Percentiles rank a stretch among this genome's conserved stretches.
Conservation (phyloP, 2,113 vertebrate genomes). For the Casuarius casuarius region DNA sequence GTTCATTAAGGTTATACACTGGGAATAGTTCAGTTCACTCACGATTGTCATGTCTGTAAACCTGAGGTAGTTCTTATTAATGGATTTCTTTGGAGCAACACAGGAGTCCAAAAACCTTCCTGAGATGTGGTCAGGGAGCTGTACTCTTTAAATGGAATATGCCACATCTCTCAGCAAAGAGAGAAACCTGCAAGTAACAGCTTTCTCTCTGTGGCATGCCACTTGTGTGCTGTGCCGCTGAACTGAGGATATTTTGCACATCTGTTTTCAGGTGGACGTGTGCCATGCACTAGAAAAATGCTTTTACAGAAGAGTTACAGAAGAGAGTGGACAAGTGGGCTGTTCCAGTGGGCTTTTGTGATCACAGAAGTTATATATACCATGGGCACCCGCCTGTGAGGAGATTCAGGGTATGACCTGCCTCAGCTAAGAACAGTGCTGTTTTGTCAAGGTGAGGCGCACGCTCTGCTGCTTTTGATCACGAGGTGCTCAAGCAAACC, state of each 20-base stretch:
- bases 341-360: not conserved
- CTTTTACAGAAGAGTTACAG: not conserved
- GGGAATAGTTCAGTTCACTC: not conserved
- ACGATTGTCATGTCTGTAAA: not conserved
- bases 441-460: not conserved
- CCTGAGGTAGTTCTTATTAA: not conserved
- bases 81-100: not conserved
- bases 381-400: not conserved
- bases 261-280: not conserved
- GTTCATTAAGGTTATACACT: not conserved
- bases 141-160: not conserved
- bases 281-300: not conserved
- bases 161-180: not conserved
- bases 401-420: not conserved
- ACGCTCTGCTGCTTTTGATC: not conserved
- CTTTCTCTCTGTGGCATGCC: not conserved
- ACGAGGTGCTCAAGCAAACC: not conserved
- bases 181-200: not conserved
- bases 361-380: fast-evolving
- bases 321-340: not conserved
- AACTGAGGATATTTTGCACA: not conserved
- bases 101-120: not conserved
- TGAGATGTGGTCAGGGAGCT: not conserved
- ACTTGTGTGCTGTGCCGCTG: not conserved
- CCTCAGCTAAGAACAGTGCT: not conserved